Conservation (phyloP, 1,140 invertebrate genomes). For the Leguminivora glycinivorella region DNA sequence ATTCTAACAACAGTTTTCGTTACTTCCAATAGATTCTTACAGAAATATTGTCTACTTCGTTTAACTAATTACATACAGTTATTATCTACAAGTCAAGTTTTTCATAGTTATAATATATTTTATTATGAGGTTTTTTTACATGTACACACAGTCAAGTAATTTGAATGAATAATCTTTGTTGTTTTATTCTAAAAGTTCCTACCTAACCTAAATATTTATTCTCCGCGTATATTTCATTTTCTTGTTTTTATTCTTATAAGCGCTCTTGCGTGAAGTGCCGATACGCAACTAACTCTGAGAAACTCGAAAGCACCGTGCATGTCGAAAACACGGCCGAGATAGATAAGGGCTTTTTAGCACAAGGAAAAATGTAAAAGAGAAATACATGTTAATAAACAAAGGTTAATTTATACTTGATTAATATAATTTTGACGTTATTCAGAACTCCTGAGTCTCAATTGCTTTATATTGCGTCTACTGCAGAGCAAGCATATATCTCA, state of each 20-base stretch:
- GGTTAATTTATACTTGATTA: not conserved
- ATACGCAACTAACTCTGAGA: too few species aligned
- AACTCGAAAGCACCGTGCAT: too few species aligned
- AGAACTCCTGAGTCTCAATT: too few species aligned
- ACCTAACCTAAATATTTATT: not conserved
- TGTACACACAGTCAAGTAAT: not conserved
- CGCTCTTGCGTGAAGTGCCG: too few species aligned
- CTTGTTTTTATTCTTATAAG: not conserved
- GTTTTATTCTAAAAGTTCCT: not conserved
- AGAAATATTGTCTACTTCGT: constrained; percentile 26
- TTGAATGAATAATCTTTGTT: not conserved
- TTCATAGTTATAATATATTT: constrained; percentile 19
- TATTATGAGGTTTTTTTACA: constrained; percentile 6
- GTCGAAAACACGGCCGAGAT: too few species aligned
- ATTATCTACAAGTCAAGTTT: constrained; percentile 26
- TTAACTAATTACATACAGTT: constrained; percentile 27
- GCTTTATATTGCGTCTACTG: too few species aligned
- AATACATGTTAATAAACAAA: too few species aligned
- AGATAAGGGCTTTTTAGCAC: too few species aligned
- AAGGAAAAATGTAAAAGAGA: too few species aligned
- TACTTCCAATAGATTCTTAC: constrained; percentile 22
- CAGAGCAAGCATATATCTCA: too few species aligned
- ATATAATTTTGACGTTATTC: not conserved
- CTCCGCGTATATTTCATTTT: too few species aligned
- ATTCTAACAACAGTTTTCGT: constrained; percentile 31